These are phyloP conservation scores for Callitettix versicolor DNA, from an alignment of 1,140 invertebrate genomes.

Conservation along the genomic window DNA sequence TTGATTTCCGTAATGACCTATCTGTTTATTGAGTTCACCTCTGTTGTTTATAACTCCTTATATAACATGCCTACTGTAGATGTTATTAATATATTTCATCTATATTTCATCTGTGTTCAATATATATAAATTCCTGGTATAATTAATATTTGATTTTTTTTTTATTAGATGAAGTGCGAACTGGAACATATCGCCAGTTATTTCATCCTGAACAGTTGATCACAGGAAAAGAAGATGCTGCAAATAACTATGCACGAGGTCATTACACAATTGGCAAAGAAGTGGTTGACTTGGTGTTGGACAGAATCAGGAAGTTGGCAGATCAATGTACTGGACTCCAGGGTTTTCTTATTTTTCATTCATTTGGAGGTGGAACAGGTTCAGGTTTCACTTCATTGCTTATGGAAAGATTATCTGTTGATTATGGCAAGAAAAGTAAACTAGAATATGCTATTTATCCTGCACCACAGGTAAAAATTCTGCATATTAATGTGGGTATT, in stretches of 20 bases:
- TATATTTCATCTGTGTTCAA: too few species aligned
- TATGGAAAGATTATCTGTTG: constrained; percentile 54
- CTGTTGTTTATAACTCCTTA: too few species aligned
- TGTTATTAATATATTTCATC: too few species aligned
- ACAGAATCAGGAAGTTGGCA: constrained; percentile 56
- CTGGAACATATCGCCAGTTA: constrained; percentile 45
- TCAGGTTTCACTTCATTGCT: constrained; percentile 55
- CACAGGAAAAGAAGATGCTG: constrained; percentile 58
- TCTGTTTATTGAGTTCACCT: too few species aligned
- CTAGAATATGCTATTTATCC: constrained; percentile 59
- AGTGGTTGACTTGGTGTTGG: constrained; percentile 58
- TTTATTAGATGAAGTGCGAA: constrained; percentile 43
- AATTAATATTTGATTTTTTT: not conserved
- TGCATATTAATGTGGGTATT: too few species aligned
- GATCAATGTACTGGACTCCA: constrained; percentile 73
- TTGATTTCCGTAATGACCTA: too few species aligned
- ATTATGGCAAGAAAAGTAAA: constrained; percentile 60
- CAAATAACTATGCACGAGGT: constrained; percentile 72
- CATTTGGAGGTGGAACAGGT: constrained; percentile 86
- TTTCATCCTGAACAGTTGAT: constrained; percentile 53
- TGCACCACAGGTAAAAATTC: constrained; percentile 47
- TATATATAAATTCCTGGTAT: too few species aligned
- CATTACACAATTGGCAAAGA: constrained; percentile 69
- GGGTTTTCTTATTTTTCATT: constrained; percentile 76
- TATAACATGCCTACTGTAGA: too few species aligned